Evolutionary conservation across 2,797 vertebrate species (phyloP).

Genomic region (Vultur gryphus): DNA sequence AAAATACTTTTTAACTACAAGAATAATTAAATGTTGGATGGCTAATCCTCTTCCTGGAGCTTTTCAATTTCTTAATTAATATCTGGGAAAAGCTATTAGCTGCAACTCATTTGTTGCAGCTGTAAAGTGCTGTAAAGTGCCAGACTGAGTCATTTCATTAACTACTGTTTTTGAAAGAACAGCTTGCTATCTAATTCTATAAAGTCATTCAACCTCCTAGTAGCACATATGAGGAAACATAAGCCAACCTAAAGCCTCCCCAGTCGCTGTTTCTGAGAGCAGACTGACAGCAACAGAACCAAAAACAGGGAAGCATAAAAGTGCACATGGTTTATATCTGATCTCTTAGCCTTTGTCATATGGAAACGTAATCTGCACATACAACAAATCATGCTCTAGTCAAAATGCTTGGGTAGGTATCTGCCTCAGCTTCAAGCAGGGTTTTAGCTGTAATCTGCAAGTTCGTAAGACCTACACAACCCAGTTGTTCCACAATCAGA

Average conservation of each 20-base stretch:
- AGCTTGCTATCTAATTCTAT: not conserved
- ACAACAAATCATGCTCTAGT: not conserved
- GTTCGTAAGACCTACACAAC: not conserved
- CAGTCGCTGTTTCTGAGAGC: not conserved
- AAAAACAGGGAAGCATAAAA: not conserved
- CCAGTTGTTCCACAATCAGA: not conserved
- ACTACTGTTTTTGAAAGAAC: not conserved
- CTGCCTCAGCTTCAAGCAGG: not conserved
- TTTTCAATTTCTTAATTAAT: not conserved
- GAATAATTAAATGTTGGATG: not conserved
- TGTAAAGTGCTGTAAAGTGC: not conserved
- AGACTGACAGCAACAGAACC: not conserved
- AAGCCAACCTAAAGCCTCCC: not conserved
- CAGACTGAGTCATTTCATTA: not conserved
- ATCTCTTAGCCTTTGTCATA: not conserved
- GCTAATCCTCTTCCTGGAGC: not conserved
- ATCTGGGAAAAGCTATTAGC: not conserved
- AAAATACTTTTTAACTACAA: not conserved
- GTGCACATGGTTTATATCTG: not conserved
- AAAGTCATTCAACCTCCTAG: not conserved
- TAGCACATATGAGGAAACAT: not conserved
- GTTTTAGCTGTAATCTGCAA: not conserved
- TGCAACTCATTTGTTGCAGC: not conserved
- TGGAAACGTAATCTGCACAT: not conserved
- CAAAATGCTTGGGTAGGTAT: not conserved